Evolutionary conservation across 2,888 invertebrate species (phyloP), one percentile per base, ranked within the genome.

Genomic region (Hanleya hanleyi): DNA sequence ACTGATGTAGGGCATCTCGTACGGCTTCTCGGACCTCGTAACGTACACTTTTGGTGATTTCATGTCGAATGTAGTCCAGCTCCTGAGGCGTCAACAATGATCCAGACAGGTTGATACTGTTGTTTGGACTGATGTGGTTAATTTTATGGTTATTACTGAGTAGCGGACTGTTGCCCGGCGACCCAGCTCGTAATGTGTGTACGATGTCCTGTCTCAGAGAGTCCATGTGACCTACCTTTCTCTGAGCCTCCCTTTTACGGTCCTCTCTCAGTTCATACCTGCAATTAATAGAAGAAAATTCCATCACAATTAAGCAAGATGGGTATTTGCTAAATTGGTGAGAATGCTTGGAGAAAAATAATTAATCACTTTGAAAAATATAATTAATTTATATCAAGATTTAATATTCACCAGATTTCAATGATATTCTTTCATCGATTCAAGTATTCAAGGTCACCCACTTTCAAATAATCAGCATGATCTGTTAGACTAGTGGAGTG

Each of bases 221-320:
- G 79, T 92, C 92, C 76, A 92, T 89, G 72, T 92, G 91, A n/a
- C 88, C 87, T 4, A 91, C 89, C 15, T 91, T 88, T n/a, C 91
- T 84, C 1, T 87, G 88, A 4, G 90, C 87, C 79, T 92, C 92
- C 37, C 91, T 84, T 71, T 91, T 91, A 15, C 92, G 83, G 79
- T 92, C 92, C 75, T 92, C 92, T 15, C 92, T 88, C 29, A 92
- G 86, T 76, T 92, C 92, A 78, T 91, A 92, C 80, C 92, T 89
- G 78, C 15, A 74, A 74, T n/a, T n/a, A n/a, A n/a, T n/a, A n/a
- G n/a, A n/a, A n/a, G n/a, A n/a, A n/a, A n/a, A n/a, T n/a, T n/a
- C n/a, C n/a, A n/a, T n/a, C n/a, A n/a, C n/a, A n/a, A n/a, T n/a
- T n/a, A n/a, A n/a, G n/a, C n/a, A n/a, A n/a, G n/a, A n/a, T n/a